phyloP scores from a whole-genome alignment of 2,888 invertebrate genomes.

The Microplitis manilae region DNA sequence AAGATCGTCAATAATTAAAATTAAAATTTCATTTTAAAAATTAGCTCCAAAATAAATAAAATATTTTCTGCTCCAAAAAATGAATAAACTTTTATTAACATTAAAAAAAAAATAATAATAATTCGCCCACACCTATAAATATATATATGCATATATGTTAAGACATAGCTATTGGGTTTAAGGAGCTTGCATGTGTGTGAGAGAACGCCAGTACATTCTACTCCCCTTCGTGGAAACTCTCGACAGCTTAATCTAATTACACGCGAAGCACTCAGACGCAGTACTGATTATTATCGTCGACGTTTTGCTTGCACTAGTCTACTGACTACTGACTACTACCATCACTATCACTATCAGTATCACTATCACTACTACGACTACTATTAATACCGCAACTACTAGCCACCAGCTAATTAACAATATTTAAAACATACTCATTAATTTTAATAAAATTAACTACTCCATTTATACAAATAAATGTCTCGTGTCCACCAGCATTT shows the following conservation, averaged over 20 bases:
- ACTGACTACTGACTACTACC: not conserved
- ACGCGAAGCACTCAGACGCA: conserved; percentile 35
- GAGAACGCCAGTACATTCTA: not conserved
- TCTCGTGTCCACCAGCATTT: not conserved
- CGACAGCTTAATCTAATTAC: conserved; percentile 36
- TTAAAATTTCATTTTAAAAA: no score
- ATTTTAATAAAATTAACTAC: conserved; percentile 3
- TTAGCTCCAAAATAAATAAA: not conserved
- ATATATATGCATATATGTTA: conserved; percentile 7
- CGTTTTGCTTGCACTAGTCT: not conserved
- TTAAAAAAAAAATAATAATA: not conserved
- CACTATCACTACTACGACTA: no score
- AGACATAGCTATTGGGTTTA: conserved; percentile 13
- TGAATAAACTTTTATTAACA: not conserved
- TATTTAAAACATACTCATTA: not conserved
- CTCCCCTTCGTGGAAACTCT: conserved; percentile 31
- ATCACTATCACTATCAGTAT: not conserved
- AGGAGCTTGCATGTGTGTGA: conserved; percentile 20
- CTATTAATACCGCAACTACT: no score
- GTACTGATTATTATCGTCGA: conserved; percentile 33
- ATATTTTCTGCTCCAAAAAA: not conserved
- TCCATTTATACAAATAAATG: not conserved
- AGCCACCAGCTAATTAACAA: not conserved
- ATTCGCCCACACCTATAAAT: conserved; percentile 19
- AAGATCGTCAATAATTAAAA: no score